Base-by-base conservation (phyloP, 2,888 invertebrate genomes). In the Bugula neritina region DNA sequence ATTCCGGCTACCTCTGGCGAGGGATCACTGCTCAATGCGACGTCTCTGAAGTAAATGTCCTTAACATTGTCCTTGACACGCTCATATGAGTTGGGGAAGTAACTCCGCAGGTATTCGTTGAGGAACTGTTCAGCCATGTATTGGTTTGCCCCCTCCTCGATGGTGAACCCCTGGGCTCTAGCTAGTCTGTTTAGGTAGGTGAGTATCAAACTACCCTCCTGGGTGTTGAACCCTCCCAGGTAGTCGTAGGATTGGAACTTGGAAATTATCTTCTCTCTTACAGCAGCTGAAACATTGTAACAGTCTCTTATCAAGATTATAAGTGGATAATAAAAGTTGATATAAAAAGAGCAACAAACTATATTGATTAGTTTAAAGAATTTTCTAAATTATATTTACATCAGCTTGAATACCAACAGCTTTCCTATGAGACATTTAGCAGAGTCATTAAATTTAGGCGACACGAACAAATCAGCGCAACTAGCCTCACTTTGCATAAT, bases 211-310 rank as follows among this genome's bases (percentile, higher is more conserved):
- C 31, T 63, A 2, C 63, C 63, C 31, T 63, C 63, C 31, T 63
- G 63, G 5, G 63, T 63, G 31, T 63, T 63, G 31, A 63, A 63
- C 5, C 63, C 63, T 29, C 25, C 63, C 63, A 63, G 27, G 17
- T 25, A 34, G n/a, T 63, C 63, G n/a, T 63, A 63, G 3, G 21
- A 27, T 5, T 63, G 63, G 27, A 63, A 63, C 27, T 31, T 13
- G 29, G 63, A 63, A 2, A 31, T 31, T 13, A 27, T 63, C 5
- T 63, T 27, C 13, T 13, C 31, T 29, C 27, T 43, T 43, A 43
- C 17, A 43, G 5, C 17, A n/a, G n/a, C n/a, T n/a, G n/a, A n/a
- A n/a, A n/a, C n/a, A n/a, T n/a, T n/a, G n/a, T n/a, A n/a, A n/a
- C n/a, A n/a, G n/a, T n/a, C n/a, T n/a, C n/a, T n/a, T n/a, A n/a